These are phyloP conservation scores for Stegodyphus dumicola DNA, from an alignment of 1,140 invertebrate species.

Conservation along the genomic window DNA sequence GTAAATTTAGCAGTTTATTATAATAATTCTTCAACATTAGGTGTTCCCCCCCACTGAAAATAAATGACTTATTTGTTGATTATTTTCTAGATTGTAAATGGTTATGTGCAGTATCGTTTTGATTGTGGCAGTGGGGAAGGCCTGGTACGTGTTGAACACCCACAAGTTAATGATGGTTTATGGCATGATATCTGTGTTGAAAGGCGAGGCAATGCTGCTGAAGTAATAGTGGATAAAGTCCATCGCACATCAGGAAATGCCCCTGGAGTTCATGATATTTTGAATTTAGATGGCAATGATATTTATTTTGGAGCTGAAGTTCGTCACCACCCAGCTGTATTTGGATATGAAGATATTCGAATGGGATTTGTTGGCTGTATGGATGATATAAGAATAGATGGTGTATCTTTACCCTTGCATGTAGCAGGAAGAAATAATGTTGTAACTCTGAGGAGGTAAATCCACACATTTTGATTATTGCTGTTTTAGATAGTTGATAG, in stretches of 20 bases:
- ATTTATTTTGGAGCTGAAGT: slow-evolving; percentile 90
- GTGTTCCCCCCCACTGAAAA: too few relatives aligned
- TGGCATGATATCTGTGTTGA: slow-evolving; percentile 91
- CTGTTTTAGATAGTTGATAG: too few relatives aligned
- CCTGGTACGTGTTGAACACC: slow-evolving; percentile 78
- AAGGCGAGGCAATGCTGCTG: slow-evolving; percentile 81
- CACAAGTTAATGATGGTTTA: slow-evolving; percentile 83
- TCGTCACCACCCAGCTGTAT: slow-evolving; percentile 68
- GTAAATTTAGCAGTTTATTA: too few relatives aligned
- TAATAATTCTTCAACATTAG: too few relatives aligned
- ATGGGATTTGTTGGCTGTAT: slow-evolving; percentile 88
- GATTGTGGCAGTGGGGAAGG: slow-evolving; percentile 91
- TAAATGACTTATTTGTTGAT: background rate
- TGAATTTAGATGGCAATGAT: slow-evolving; percentile 86
- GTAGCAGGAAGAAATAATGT: slow-evolving; percentile 73
- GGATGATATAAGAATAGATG: slow-evolving; percentile 85
- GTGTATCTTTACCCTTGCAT: slow-evolving; percentile 81
- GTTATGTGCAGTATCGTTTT: slow-evolving; percentile 86
- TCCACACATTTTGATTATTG: too few relatives aligned
- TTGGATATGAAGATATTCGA: slow-evolving; percentile 79
- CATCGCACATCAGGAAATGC: slow-evolving; percentile 83
- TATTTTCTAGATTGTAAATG: slow-evolving; percentile 76
- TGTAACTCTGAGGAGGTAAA: slow-evolving; percentile 70
- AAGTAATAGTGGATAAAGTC: slow-evolving; percentile 82
- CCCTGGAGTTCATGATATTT: slow-evolving; percentile 83